These are phyloP conservation scores for Calliphora vomitoria DNA, from an alignment of 2,888 invertebrate species.

Conservation along the genomic window DNA sequence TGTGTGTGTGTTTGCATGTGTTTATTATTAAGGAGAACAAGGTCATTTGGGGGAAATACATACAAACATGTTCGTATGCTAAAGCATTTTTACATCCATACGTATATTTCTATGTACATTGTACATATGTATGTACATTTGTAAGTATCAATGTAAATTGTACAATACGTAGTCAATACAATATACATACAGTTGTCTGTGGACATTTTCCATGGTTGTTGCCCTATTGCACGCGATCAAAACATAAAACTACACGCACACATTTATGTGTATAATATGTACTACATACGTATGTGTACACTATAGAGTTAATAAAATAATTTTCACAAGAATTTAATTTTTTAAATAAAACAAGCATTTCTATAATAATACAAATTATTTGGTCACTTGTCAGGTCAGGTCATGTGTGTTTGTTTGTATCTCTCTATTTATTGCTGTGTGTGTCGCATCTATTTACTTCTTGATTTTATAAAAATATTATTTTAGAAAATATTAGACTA, in stretches of 20 bases:
- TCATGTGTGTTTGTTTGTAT: not conserved
- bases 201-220: slow-evolving; percentile 40
- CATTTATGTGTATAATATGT: not conserved
- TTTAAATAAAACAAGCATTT: not conserved
- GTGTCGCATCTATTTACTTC: too few species aligned
- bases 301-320: not conserved
- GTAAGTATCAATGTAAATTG: too few species aligned
- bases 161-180: not conserved
- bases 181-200: slow-evolving; percentile 43
- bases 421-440: too few species aligned
- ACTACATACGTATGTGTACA: too few species aligned
- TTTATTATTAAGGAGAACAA: slow-evolving; percentile 48
- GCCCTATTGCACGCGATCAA: slow-evolving; percentile 58
- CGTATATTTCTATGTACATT: not conserved
- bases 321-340: not conserved
- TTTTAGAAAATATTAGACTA: too few species aligned
- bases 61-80: not conserved
- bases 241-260: slow-evolving; percentile 26
- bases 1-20: not conserved
- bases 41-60: slow-evolving; percentile 45
- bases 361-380: not conserved
- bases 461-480: too few species aligned
- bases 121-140: too few species aligned
- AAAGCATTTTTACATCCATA: not conserved
- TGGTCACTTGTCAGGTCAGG: slow-evolving; percentile 13